Percentiles rank a stretch among this genome's conserved stretches.
Evolutionary conservation across 2,113 vertebrate species (phyloP).

Genomic region (Grammomys surdaster): DNA sequence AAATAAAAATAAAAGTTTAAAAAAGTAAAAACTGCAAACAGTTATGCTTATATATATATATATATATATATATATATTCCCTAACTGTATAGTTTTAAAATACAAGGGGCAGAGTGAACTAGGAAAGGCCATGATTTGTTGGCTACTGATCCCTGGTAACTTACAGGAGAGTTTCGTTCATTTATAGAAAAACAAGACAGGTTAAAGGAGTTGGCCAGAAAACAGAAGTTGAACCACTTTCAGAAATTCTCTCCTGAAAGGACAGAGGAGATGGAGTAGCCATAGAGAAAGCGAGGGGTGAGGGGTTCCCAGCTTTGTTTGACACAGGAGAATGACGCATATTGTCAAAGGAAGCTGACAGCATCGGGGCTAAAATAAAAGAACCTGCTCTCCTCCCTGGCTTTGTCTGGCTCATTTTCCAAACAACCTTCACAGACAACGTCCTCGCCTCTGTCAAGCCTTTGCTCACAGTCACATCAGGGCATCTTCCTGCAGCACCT

Average conservation of each 20-base stretch:
- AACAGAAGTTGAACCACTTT: neutral
- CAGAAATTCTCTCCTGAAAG: neutral
- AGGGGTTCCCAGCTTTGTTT: neutral
- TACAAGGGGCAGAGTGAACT: neutral
- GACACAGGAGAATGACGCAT: neutral
- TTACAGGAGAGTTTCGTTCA: neutral
- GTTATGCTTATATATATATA: neutral
- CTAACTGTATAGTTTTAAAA: neutral
- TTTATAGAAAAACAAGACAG: neutral
- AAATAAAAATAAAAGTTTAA: neutral
- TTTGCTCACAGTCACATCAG: no score
- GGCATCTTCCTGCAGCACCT: no score
- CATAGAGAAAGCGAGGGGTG: neutral
- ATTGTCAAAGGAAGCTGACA: neutral
- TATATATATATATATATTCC: neutral
- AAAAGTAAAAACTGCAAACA: neutral
- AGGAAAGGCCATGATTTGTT: neutral
- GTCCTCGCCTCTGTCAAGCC: neutral
- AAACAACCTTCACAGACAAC: neutral
- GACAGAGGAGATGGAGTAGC: neutral
- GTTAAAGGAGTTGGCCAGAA: slow-evolving; percentile 27
- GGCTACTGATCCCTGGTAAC: neutral
- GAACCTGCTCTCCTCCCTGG: neutral
- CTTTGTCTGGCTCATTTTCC: neutral
- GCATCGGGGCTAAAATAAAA: neutral